Conservation (phyloP, 2,888 invertebrate genomes). For the Limnephilus marmoratus region DNA sequence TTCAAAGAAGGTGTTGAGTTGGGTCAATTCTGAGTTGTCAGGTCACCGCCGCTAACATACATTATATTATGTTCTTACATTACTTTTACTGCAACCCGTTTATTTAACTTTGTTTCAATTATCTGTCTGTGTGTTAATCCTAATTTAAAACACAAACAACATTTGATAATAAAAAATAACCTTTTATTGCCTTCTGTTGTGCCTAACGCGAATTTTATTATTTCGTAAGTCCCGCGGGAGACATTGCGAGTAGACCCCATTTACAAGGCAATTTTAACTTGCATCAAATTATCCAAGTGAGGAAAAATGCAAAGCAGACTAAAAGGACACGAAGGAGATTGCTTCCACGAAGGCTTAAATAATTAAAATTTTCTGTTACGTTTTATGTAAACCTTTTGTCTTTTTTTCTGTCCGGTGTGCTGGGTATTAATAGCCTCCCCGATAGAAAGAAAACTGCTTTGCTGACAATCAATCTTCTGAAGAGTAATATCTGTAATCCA, state of each 20-base stretch:
- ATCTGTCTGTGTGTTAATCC: background rate
- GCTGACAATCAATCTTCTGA: no score
- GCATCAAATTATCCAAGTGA: background rate
- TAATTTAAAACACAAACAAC: background rate
- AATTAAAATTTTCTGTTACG: background rate
- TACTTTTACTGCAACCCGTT: no score
- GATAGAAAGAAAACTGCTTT: no score
- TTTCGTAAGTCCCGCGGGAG: background rate
- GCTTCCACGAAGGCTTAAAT: background rate
- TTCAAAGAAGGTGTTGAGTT: no score
- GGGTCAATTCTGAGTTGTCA: no score
- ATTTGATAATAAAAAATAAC: background rate
- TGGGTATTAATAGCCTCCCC: no score
- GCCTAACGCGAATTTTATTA: background rate
- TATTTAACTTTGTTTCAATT: no score
- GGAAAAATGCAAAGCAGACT: background rate
- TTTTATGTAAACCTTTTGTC: no score
- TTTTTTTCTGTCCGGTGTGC: no score
- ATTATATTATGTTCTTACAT: no score
- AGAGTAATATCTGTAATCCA: no score
- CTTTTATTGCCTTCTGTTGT: background rate
- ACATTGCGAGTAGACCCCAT: background rate
- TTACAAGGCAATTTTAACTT: background rate
- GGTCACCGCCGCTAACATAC: no score
- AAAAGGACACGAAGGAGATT: background rate